These are phyloP conservation scores for Atethmia centrago DNA, from an alignment of 2,888 invertebrate species.

Conservation along the genomic window DNA sequence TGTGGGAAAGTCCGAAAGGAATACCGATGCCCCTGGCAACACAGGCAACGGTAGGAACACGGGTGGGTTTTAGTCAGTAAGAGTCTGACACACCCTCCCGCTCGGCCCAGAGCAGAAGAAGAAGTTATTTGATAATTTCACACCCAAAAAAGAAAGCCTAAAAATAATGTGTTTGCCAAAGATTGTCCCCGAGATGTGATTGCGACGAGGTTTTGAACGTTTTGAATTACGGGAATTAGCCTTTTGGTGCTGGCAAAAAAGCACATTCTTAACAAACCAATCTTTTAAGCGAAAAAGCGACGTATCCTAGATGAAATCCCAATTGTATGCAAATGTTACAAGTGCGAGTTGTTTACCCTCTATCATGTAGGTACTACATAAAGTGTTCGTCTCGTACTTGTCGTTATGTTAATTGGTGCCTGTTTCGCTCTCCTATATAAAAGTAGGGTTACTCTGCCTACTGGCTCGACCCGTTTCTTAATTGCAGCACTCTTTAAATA, in stretches of 20 bases:
- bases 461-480: slow-evolving; percentile 53
- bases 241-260: background rate
- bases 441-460: slow-evolving; percentile 24
- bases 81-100: no score
- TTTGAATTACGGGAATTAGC: background rate
- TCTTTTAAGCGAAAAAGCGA: background rate
- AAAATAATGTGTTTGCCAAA: background rate
- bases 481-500: slow-evolving; percentile 43
- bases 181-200: background rate
- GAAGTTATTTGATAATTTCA: no score
- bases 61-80: no score
- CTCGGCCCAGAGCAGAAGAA: no score
- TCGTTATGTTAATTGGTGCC: slow-evolving; percentile 40
- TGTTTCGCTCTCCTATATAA: slow-evolving; percentile 23
- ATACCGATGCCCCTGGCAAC: no score
- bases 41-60: no score
- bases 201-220: background rate
- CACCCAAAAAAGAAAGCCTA: background rate
- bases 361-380: slow-evolving; percentile 11
- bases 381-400: slow-evolving; percentile 20
- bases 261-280: background rate
- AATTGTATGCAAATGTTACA: background rate
- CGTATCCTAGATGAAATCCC: background rate
- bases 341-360: slow-evolving; percentile 1
- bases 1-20: no score